Evolutionary conservation across 2,113 vertebrate genomes (phyloP).

Genomic region (Psilopogon haemacephalus): DNA sequence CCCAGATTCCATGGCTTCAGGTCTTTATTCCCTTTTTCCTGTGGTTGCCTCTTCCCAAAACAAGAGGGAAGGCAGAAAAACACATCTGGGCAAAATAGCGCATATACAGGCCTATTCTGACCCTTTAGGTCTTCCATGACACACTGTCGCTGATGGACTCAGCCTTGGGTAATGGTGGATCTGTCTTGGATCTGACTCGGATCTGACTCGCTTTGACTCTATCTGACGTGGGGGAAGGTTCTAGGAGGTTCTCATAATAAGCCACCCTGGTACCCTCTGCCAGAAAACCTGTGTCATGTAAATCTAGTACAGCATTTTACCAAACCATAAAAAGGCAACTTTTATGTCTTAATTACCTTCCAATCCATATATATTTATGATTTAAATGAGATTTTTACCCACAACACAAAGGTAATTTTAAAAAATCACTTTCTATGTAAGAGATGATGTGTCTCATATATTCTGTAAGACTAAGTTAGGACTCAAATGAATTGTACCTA

Average conservation of each 20-base stretch:
- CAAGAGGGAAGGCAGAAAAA: no score
- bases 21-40: no score
- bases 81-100: no score
- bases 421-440: not conserved
- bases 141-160: accelerated
- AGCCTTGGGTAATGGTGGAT: accelerated
- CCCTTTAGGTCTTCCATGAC: no score
- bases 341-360: not conserved
- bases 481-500: not conserved
- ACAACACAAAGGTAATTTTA: not conserved
- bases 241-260: not conserved
- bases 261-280: accelerated
- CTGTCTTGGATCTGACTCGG: accelerated
- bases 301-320: not conserved
- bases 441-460: not conserved
- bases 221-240: not conserved
- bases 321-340: not conserved
- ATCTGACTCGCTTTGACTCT: accelerated
- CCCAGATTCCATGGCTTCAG: no score
- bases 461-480: not conserved
- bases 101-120: no score
- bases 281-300: not conserved
- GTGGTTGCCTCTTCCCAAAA: no score
- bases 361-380: not conserved
- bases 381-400: not conserved